Base-by-base conservation (phyloP, 2,113 vertebrate species). In the Trematomus loennbergii region DNA sequence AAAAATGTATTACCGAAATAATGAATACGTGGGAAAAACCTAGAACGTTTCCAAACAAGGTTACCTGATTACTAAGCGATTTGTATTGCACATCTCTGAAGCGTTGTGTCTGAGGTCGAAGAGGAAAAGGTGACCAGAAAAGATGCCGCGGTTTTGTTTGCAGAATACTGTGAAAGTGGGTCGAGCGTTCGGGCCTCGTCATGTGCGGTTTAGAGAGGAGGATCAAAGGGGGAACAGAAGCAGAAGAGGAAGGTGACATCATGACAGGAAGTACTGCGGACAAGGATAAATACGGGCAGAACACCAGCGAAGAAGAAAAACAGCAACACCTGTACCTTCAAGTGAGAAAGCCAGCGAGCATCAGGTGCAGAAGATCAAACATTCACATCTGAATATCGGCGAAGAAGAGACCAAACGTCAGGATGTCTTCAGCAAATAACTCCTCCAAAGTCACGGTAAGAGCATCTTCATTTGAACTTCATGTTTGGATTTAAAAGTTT, bases 221-320 rank as follows among this genome's bases (percentile, higher is more conserved):
- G 82, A 78, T 90, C 71, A 88, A 87, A 88, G 71, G 54, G 36
- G 6, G 0, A 7, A 1, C 2, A 12, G n/a, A 15, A 0, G n/a
- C 6, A 8, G 33, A 54, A 45, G 33, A 17, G 74, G 40, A 3
- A 1, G 17, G 36, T 85, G 88, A 90, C 84, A 85, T 89, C 87
- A 82, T 33, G 45, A 48, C 53, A 66, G 86, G 78, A 86, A 63
- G 48, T 40, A 46, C 11, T 11, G 1, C 17, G 1, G 0, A 67
- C 29, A 40, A 7, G 16, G 17, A 90, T 91, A 92, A 90, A 92
- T 58, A 17, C 81, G 29, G 45, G 16, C 74, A 68, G 59, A 87
- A 25, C 68, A 58, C 16, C 80, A 46, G 17, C 3, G 7, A 29
- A 68, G 66, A 66, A 57, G 20, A 52, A 64, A 22, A 20, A 20